These are phyloP conservation scores for Tupiocoris notatus DNA, from an alignment of 2,888 invertebrate genomes.

Conservation along the genomic window DNA sequence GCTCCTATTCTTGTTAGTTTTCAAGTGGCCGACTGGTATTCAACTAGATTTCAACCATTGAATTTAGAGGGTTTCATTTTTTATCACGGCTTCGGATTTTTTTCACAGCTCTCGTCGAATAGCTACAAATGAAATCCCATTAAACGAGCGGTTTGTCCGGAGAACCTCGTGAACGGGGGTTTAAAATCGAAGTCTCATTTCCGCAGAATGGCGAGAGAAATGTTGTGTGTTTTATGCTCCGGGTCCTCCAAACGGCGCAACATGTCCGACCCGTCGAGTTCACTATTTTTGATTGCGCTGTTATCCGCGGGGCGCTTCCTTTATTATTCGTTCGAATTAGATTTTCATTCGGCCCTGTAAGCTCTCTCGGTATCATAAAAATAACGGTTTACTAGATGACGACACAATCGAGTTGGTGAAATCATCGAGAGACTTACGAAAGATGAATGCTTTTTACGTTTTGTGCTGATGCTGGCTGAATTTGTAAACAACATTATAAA, in stretches of 20 bases:
- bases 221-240: neutral
- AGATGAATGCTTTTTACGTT: too few relatives aligned
- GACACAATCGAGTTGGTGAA: too few relatives aligned
- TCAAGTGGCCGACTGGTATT: too few relatives aligned
- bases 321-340: neutral
- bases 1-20: too few relatives aligned
- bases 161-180: neutral
- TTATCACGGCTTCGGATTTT: too few relatives aligned
- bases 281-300: neutral
- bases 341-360: neutral
- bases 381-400: neutral
- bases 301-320: neutral
- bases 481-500: too few relatives aligned
- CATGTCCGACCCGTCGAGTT: neutral
- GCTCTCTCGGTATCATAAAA: neutral
- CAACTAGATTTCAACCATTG: too few relatives aligned
- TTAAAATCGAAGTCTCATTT: neutral
- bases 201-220: neutral
- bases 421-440: too few relatives aligned
- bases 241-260: neutral
- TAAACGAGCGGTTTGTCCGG: neutral
- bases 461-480: too few relatives aligned
- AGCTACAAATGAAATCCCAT: neutral
- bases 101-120: too few relatives aligned
- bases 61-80: too few relatives aligned